Conservation (phyloP, 2,797 vertebrate species). For the Parauchenoglanis punctatus region DNA sequence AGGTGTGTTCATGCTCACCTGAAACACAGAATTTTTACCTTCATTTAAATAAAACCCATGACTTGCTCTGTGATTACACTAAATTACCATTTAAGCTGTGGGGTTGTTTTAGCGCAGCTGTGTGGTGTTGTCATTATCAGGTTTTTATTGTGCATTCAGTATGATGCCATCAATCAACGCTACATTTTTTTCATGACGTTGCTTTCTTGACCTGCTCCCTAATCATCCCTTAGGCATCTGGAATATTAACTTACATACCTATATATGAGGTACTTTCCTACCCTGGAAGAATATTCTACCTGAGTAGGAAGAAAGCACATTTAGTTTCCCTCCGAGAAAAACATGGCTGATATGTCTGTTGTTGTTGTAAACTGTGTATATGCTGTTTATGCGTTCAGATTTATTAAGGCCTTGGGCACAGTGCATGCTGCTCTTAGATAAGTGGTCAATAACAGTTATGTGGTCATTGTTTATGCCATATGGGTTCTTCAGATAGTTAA, state of each 20-base stretch:
- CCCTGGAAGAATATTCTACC: background rate
- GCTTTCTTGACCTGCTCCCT: background rate
- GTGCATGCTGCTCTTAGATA: background rate
- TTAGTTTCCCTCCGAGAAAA: background rate
- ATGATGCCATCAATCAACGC: background rate
- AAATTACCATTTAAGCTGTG: background rate
- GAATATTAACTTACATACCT: background rate
- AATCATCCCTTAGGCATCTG: background rate
- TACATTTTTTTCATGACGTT: background rate
- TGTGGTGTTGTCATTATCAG: background rate
- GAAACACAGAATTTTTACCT: background rate
- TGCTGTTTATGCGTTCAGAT: background rate
- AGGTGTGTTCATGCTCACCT: conserved; percentile 1
- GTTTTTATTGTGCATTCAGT: background rate
- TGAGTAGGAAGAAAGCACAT: background rate
- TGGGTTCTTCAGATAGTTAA: background rate
- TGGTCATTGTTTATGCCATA: background rate
- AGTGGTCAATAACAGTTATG: background rate
- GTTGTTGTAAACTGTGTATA: background rate
- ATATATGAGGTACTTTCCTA: background rate
- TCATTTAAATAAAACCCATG: background rate
- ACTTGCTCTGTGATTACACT: background rate
- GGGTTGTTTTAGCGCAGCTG: background rate
- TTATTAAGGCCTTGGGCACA: background rate
- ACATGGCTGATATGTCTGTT: conserved; percentile 9